These are phyloP conservation scores for Tinea trinotella DNA, from an alignment of 2,888 invertebrate genomes.

Conservation along the genomic window DNA sequence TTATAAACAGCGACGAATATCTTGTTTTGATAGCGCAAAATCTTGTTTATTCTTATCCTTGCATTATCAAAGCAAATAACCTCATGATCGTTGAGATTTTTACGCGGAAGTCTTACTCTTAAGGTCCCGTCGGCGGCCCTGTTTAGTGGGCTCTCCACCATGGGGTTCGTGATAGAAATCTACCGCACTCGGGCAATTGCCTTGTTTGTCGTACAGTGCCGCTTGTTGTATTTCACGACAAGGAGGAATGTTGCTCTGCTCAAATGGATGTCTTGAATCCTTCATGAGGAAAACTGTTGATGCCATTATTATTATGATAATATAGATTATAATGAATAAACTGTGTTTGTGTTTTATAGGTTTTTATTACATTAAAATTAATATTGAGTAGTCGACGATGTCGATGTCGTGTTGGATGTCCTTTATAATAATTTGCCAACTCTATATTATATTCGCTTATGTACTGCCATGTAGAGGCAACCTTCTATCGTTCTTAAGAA, in stretches of 20 bases:
- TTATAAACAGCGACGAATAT: not conserved
- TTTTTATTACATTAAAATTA: no score
- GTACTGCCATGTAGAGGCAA: not conserved
- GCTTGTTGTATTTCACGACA: slow-evolving; percentile 10
- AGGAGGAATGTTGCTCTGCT: slow-evolving; percentile 6
- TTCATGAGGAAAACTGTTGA: not conserved
- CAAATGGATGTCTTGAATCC: not conserved
- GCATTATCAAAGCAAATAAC: slow-evolving; percentile 9
- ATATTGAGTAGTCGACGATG: no score
- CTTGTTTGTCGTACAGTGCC: slow-evolving; percentile 47
- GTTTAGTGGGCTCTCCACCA: slow-evolving; percentile 23
- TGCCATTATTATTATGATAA: not conserved
- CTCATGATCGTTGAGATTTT: slow-evolving; percentile 6
- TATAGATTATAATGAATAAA: no score
- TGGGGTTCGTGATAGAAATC: slow-evolving; percentile 52
- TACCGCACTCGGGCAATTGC: slow-evolving; percentile 48
- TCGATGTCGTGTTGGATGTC: no score
- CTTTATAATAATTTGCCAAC: not conserved
- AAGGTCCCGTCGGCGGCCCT: slow-evolving; percentile 8
- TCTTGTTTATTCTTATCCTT: not conserved
- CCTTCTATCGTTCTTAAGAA: slow-evolving; percentile 24
- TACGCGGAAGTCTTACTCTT: slow-evolving; percentile 13
- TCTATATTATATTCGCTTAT: not conserved
- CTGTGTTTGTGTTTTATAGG: no score
- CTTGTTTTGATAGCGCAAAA: not conserved